Evolutionary conservation across 2,113 vertebrate genomes (phyloP), one percentile per base, ranked within the genome.

Genomic region (Pelvicachromis taeniatus): DNA sequence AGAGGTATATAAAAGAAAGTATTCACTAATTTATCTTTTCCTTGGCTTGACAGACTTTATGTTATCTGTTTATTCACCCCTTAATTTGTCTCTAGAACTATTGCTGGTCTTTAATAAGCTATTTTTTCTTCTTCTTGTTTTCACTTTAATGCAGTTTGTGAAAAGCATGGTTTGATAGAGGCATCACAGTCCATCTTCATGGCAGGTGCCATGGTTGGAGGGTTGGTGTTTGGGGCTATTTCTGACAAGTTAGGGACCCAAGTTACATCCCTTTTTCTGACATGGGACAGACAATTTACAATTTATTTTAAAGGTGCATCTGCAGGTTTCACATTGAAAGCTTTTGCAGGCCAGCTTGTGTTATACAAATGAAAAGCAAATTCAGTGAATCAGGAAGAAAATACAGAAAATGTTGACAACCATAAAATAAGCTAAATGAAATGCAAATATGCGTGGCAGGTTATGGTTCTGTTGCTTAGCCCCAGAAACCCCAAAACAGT

Each of bases 91-190:
- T 19, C 17, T 53, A 53, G 9, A 53, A n/a, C 6, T 9, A 3
- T 53, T 53, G 50, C 17, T 53, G 19, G 2, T n/a, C 19, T n/a
- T 9, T 53, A 53, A n/a, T n/a, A 53, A n/a, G 7, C 7, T n/a
- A 7, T 29, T 26, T 3, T 5, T n/a, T 35, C 70, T 68, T 48
- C 19, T 88, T 35, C 77, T 95, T 92, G 92, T 95, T 56, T 3
- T 55, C 91, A 98, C 97, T 98, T 98, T 85, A 84, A 97, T 93
- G 94, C 98, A 63, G 97, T 98, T 5, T 99, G 97, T 81, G 95
- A 96, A 13, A 95, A 79, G 54, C 95, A 92, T 63, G 16, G 92
- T 53, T 85, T 97, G 31, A 95, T 91, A 0, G 94, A 97, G 79
- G 95, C 95, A 14, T 96, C 97, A 0, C 97, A 97, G 91, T 96